Conservation (phyloP, 23 tunicate genomes). For the Trididemnum clinides region DNA sequence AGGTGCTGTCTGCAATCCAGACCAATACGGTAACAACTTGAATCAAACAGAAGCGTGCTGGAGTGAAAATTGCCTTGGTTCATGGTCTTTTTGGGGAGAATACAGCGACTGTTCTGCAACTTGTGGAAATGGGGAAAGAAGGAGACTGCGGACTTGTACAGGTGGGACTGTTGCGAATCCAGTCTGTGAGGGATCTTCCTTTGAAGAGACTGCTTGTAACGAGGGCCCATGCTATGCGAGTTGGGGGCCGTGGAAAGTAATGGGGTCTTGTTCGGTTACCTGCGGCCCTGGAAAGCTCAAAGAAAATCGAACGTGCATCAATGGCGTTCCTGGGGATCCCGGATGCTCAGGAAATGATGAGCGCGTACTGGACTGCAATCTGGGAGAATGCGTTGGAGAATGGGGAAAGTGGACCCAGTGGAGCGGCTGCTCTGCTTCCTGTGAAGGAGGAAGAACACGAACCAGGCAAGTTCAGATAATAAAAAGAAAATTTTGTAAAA, state of each 20-base stretch:
- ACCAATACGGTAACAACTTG: no score
- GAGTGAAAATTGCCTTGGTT: neutral
- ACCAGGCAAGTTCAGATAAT: neutral
- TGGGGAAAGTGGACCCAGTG: conserved; percentile 36
- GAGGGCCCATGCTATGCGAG: neutral
- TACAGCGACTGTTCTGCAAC: neutral
- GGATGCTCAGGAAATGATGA: conserved; percentile 23
- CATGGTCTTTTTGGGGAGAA: neutral
- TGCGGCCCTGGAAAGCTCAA: conserved; percentile 17
- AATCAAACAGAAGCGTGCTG: neutral
- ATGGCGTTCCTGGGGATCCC: conserved; percentile 18
- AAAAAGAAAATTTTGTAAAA: neutral
- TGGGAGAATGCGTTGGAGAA: neutral
- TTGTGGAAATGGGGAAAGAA: neutral
- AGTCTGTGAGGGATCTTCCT: neutral
- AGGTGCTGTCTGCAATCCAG: no score
- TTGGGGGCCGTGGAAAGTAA: conserved; percentile 28
- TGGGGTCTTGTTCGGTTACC: neutral
- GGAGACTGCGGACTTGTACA: neutral
- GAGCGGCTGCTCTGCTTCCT: conserved; percentile 16
- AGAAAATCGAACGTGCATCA: neutral
- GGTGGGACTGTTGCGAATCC: neutral
- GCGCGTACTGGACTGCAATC: neutral
- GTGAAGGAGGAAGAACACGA: conserved; percentile 22
- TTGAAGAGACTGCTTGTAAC: neutral